Percentiles rank a stretch among this genome's conserved stretches.
Conservation (phyloP, 1,140 invertebrate genomes). For the Hylaeus volcanicus region DNA sequence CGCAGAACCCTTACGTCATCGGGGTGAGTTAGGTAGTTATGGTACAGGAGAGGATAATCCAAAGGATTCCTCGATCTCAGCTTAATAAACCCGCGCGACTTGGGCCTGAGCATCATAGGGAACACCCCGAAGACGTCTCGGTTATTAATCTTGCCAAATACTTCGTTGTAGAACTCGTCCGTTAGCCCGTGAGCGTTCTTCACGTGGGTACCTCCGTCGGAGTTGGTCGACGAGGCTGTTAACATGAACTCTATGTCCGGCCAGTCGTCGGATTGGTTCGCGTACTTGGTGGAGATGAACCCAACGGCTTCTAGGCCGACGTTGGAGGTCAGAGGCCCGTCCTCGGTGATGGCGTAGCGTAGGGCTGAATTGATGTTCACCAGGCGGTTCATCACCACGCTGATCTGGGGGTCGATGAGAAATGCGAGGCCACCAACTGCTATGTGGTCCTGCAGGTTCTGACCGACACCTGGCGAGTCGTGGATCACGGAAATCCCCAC, state of each 20-base stretch:
- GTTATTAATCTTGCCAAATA: conserved; percentile 86
- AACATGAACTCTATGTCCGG: conserved; percentile 95
- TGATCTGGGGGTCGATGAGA: conserved; percentile 89
- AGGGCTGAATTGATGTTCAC: conserved; percentile 89
- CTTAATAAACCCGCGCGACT: conserved; percentile 90
- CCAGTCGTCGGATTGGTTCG: conserved; percentile 91
- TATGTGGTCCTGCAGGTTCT: conserved; percentile 92
- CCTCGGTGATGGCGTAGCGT: conserved; percentile 88
- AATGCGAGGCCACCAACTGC: conserved; percentile 90
- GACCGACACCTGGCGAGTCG: conserved; percentile 87
- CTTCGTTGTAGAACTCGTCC: conserved; percentile 89
- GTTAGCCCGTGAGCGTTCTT: conserved; percentile 89
- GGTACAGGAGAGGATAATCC: conserved; percentile 92
- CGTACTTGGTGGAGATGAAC: conserved; percentile 93
- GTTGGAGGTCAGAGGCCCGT: conserved; percentile 90
- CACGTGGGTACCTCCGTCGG: conserved; percentile 88
- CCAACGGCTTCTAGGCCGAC: conserved; percentile 91
- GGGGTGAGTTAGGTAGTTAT: conserved; percentile 93
- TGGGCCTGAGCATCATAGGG: conserved; percentile 93
- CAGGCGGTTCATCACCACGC: conserved; percentile 87
- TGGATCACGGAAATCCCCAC: conserved; percentile 85
- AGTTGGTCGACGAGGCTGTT: conserved; percentile 88
- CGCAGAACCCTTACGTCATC: conserved; percentile 89
- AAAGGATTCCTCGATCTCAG: conserved; percentile 89
- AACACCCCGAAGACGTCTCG: conserved; percentile 89